Base-by-base conservation (phyloP, 2,113 vertebrate species). In the Xiphophorus maculatus region DNA sequence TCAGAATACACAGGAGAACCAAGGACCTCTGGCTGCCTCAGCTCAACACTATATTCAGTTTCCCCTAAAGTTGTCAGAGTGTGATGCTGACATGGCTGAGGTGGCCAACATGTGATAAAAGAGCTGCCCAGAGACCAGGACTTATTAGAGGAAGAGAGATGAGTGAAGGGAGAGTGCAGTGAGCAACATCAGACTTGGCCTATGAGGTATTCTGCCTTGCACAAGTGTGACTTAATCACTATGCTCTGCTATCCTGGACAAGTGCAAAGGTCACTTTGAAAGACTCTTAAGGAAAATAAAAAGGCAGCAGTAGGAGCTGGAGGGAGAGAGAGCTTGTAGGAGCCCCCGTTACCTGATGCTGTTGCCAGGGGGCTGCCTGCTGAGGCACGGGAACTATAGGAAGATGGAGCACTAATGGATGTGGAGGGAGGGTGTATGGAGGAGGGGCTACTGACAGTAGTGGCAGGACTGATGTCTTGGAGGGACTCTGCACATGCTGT, bases 341-440 rank as follows among this genome's bases (percentile, higher is more conserved):
- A 90, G 95, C 93, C 96, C 51, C 95, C 94, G 95, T 98, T 99
- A 99, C 98, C 98, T 98, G 97, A 98, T 96, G 98, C 97, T 98
- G 97, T 95, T 98, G 97, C 97, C 97, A 98, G 96, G 95, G 96
- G 95, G 94, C 96, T 97, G 96, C 96, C 96, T 95, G 95, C 95
- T 93, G 95, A 96, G 94, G 95, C 94, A 94, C 96, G 90, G 95
- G 96, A 92, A 91, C 95, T 98, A 98, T 93, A 91, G 96, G 95
- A 95, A 95, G 95, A 96, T 96, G 97, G 93, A 94, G 96, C 93
- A 93, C 96, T 97, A 98, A 96, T 90, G 93, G 82, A 81, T 81
- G 79, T 78, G 90, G 83, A 82, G 71, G 87, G 77, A 79, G 95
- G 95, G 93, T 95, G 95, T 96, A 97, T 95, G 89, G 82, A 88